Conservation (phyloP, 2,888 invertebrate genomes). For the Nomada ferruginata region DNA sequence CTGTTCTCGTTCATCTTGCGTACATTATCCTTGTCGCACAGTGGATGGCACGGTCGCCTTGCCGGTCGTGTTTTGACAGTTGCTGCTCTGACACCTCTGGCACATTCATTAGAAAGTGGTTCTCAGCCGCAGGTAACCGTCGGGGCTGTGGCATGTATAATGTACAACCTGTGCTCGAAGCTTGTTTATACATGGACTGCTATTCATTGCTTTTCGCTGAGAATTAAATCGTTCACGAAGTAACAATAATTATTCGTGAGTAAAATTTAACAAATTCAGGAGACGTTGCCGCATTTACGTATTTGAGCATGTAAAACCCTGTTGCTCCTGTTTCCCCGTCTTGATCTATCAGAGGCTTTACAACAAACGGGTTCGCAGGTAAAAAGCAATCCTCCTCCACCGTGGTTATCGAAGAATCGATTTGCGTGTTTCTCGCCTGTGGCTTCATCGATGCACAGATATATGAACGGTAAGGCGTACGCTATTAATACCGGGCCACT, state of each 20-base stretch:
- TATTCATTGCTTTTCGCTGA: too few species aligned
- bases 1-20: slow-evolving; percentile 52
- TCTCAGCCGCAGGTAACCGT: slow-evolving; percentile 73
- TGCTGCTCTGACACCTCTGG: slow-evolving; percentile 84
- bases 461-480: not conserved
- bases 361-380: not conserved
- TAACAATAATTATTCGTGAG: too few species aligned
- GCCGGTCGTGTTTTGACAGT: slow-evolving; percentile 83
- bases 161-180: too few species aligned
- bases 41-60: slow-evolving; percentile 68
- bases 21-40: slow-evolving; percentile 67
- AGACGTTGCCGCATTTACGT: too few species aligned
- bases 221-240: too few species aligned
- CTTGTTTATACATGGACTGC: too few species aligned
- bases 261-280: too few species aligned
- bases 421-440: not conserved
- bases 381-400: slow-evolving; percentile 16
- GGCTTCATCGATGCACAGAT: not conserved
- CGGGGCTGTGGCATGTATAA: too few species aligned
- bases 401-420: slow-evolving; percentile 28
- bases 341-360: too few species aligned
- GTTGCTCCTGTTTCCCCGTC: not conserved
- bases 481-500: slow-evolving; percentile 13
- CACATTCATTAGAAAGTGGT: slow-evolving; percentile 83
- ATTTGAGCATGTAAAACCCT: not conserved